These are phyloP conservation scores for Pseudoips prasinana DNA, from an alignment of 2,888 invertebrate species.

Conservation along the genomic window DNA sequence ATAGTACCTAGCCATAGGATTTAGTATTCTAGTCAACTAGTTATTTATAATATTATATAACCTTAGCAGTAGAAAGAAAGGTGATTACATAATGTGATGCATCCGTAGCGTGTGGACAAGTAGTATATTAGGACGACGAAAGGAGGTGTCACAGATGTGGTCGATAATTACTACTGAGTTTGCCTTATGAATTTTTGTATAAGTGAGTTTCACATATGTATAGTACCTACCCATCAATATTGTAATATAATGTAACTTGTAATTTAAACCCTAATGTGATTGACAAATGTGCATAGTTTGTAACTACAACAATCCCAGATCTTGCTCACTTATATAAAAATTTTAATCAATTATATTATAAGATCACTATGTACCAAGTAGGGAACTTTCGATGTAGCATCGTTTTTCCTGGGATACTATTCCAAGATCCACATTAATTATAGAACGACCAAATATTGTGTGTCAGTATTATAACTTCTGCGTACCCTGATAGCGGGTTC, in stretches of 20 bases:
- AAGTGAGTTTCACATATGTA: constrained; percentile 27
- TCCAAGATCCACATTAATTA: constrained; percentile 23
- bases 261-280: too few species aligned
- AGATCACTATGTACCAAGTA: constrained; percentile 22
- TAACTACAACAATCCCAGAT: too few species aligned
- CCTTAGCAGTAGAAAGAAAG: constrained; percentile 56
- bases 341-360: constrained; percentile 17
- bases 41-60: constrained; percentile 33
- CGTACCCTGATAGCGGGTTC: constrained; percentile 18
- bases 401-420: constrained; percentile 12
- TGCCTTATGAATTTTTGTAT: constrained; percentile 47
- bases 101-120: constrained; percentile 39
- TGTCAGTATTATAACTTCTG: constrained; percentile 31
- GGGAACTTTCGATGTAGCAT: constrained; percentile 15
- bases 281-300: too few species aligned
- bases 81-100: constrained; percentile 67
- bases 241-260: too few species aligned
- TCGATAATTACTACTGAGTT: constrained; percentile 33
- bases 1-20: constrained; percentile 26
- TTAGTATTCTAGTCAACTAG: constrained; percentile 38
- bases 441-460: constrained; percentile 31
- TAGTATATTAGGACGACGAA: constrained; percentile 31
- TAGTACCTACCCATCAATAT: not conserved
- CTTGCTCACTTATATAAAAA: constrained; percentile 31
- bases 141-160: constrained; percentile 20